Evolutionary conservation across 2,797 vertebrate species (phyloP), one percentile per base, ranked within the genome.

Genomic region (Nyctalus aviator): DNA sequence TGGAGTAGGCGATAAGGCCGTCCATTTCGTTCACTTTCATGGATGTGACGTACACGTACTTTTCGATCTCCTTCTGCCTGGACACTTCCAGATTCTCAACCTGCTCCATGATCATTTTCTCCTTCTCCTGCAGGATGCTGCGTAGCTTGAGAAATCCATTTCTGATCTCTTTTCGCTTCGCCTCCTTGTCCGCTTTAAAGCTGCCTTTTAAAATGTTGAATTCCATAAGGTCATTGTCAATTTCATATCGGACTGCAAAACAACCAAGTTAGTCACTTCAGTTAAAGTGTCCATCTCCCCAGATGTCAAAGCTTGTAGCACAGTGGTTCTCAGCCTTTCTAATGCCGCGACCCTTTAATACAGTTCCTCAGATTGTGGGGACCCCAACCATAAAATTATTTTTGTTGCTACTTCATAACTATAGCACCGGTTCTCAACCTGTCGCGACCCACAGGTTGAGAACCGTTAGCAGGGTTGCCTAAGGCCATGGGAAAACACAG

Each of bases 201-300:
- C 95, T 97, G 66, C 79, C 97, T 94, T 97, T 98, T 94, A 98
- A 91, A 59, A 98, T 90, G 89, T 90, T 97, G 93, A 97, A 95
- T 95, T 98, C 97, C 97, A 97, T 98, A 25, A 98, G 92, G 94
- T 98, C 97, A 21, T 97, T 98, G 83, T 98, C 97, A 77, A 97
- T 93, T 73, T 96, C 96, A 41, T 97, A 97, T 30, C 96, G 90
- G 64, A 97, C 97, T 98, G 97, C 30, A 97, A 97, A 91, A 96
- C 48, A 97, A 96, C 27, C 75, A 73, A 76, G 27, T 81, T 35
- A 93, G 85, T 84, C n/a, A 71, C 83, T 84, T 92, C 57, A 82
- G 71, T 93, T 92, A 96, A 94, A 46, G 41, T 53, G 81, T 78
- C 92, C 50, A 11, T 59, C 69, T 94, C 21, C 15, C 32, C 68